Base-by-base conservation (phyloP, 2,797 vertebrate genomes). In the Pelobates cultripes region DNA sequence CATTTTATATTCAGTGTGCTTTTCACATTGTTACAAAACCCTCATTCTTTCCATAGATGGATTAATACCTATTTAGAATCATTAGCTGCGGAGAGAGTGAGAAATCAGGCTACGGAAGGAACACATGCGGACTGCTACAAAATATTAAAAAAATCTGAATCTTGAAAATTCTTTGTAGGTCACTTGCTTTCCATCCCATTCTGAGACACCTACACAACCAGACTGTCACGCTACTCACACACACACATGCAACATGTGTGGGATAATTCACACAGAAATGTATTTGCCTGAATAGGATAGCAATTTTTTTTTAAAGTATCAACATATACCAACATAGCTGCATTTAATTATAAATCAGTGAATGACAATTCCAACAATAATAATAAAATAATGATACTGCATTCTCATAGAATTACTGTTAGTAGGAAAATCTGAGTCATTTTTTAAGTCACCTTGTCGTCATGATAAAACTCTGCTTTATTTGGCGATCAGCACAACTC, bases 181-280 rank as follows among this genome's bases (percentile, higher is more conserved):
- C 79, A 71, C 79, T 70, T 45, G 64, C 71, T 63, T 41, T 45
- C 45, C 67, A 75, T 42, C 63, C 41, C 53, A 12, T 17, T n/a
- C 28, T 63, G 64, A 70, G 17, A 75, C 78, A 70, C 73, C 79
- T 75, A 81, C 79, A 75, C 79, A 70, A 43, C 79, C 53, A 51
- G 67, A n/a, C 43, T 51, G 47, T 51, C 47, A 51, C 10, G 3
- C 47, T 10, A 51, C 47, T 6, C 47, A 51, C 47, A 51, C 47
- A 51, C 47, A 51, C 47, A 51, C 47, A 47, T 47, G 47, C 10
- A 51, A 6, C 47, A 1, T 51, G 5, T 10, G 3, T 51, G 47
- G 47, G 10, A 51, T 51, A 51, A 28, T 51, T 51, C 5, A 6
- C 47, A 51, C 10, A 3, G 47, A 10, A 51, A 28, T 28, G 28